phyloP scores from a whole-genome alignment of 2,113 vertebrate species.

The Pteruthius melanotis region DNA sequence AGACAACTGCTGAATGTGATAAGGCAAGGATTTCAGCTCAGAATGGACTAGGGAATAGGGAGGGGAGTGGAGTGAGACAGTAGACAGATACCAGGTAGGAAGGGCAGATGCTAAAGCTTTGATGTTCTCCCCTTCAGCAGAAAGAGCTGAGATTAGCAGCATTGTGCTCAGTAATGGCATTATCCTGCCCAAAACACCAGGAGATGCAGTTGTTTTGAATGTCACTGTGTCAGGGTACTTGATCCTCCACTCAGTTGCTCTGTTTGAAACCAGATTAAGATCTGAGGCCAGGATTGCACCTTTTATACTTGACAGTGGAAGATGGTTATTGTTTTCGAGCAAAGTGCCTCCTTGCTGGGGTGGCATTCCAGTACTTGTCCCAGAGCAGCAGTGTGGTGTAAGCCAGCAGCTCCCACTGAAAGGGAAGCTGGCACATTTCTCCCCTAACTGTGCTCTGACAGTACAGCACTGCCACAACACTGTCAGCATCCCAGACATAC shows the following conservation, averaged over 20 bases:
- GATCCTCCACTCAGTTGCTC: background rate
- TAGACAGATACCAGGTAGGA: background rate
- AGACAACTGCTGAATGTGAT: constrained; percentile 25
- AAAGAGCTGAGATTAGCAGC: background rate
- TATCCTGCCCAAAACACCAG: background rate
- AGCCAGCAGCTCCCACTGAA: background rate
- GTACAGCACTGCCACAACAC: background rate
- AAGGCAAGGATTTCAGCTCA: background rate
- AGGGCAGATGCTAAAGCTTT: background rate
- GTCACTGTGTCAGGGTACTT: background rate
- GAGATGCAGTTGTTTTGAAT: background rate
- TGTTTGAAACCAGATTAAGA: background rate
- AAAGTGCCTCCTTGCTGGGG: background rate
- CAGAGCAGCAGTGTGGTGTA: background rate
- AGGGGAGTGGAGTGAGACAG: background rate
- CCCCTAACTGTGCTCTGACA: background rate
- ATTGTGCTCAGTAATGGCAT: background rate
- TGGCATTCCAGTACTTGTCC: background rate
- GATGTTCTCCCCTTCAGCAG: background rate
- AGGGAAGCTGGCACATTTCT: background rate
- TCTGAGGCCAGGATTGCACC: background rate
- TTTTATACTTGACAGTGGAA: background rate
- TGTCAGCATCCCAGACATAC: background rate
- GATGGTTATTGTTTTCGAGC: background rate
- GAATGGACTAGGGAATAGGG: background rate